Conservation (phyloP, 2,888 invertebrate species). For the Rhorus exstirpatorius region DNA sequence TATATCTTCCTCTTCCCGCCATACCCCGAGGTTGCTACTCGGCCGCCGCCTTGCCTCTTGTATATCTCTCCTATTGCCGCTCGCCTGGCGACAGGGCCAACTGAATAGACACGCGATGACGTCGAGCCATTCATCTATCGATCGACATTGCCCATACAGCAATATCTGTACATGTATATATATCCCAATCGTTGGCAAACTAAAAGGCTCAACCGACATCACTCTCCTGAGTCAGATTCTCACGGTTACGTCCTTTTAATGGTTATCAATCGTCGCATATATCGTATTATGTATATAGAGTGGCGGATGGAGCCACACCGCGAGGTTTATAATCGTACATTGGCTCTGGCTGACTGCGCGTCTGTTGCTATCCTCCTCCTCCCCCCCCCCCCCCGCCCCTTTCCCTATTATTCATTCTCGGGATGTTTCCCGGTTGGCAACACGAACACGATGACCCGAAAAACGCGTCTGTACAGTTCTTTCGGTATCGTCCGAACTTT, state of each 20-base stretch:
- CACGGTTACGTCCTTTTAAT: not conserved
- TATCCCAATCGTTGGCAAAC: not conserved
- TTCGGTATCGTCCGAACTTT: not conserved
- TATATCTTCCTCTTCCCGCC: constrained; percentile 27
- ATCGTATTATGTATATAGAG: not conserved
- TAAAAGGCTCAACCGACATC: not conserved
- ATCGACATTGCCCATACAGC: constrained; percentile 40
- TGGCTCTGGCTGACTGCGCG: constrained; percentile 55
- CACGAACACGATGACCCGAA: constrained; percentile 37
- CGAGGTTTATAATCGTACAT: constrained; percentile 66
- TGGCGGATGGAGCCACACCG: constrained; percentile 36
- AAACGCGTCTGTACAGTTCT: constrained; percentile 1
- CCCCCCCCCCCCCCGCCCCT: not conserved
- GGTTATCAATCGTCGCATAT: not conserved
- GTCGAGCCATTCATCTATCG: constrained; percentile 72
- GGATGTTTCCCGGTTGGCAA: constrained; percentile 64
- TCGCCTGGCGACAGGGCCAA: constrained; percentile 71
- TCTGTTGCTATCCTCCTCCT: constrained; percentile 51
- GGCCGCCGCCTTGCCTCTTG: not conserved
- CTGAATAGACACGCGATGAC: constrained; percentile 72
- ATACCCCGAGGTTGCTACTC: not conserved
- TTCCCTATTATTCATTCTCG: constrained; percentile 2
- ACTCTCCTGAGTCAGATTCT: not conserved
- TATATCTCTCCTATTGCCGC: constrained; percentile 49
- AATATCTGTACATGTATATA: not conserved